Evolutionary conservation across 2,113 vertebrate genomes (phyloP).

Genomic region (Megaptera novaeangliae): DNA sequence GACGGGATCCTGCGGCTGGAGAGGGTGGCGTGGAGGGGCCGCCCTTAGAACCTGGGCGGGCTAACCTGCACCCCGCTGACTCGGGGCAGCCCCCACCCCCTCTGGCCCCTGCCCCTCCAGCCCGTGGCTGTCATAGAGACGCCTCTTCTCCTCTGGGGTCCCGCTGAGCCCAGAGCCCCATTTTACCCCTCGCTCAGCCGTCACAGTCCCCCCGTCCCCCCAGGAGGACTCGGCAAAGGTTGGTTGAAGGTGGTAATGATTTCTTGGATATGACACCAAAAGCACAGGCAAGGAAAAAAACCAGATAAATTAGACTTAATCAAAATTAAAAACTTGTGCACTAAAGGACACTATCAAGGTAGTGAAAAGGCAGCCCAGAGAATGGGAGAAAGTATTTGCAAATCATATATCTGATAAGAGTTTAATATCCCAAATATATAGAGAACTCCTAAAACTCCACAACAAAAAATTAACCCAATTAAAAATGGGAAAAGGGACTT

Average conservation of each 20-base stretch:
- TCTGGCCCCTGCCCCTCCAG: not conserved
- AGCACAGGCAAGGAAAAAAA: not conserved
- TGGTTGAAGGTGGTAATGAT: not conserved
- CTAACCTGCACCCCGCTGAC: not conserved
- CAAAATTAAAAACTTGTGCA: rapidly evolving
- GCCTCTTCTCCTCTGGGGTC: not conserved
- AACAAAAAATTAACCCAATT: too few species aligned
- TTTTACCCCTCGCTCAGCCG: not conserved
- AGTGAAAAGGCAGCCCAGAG: not conserved
- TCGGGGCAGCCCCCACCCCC: not conserved
- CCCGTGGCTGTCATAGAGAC: not conserved
- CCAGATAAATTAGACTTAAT: not conserved
- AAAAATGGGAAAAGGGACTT: too few species aligned
- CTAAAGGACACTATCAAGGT: rapidly evolving
- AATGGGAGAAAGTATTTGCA: not conserved
- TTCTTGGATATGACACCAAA: not conserved
- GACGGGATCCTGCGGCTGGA: not conserved
- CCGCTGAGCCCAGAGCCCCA: not conserved
- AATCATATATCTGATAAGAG: not conserved
- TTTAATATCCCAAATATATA: rapidly evolving
- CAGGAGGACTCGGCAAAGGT: not conserved
- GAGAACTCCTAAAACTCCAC: rapidly evolving
- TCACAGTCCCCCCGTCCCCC: not conserved
- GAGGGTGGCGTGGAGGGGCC: not conserved
- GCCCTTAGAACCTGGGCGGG: not conserved